A percentile compares a stretch with the other conserved stretches of the same genome.
Evolutionary conservation across 2,113 vertebrate genomes (phyloP).

Genomic region (Syngnathoides biaculeatus): DNA sequence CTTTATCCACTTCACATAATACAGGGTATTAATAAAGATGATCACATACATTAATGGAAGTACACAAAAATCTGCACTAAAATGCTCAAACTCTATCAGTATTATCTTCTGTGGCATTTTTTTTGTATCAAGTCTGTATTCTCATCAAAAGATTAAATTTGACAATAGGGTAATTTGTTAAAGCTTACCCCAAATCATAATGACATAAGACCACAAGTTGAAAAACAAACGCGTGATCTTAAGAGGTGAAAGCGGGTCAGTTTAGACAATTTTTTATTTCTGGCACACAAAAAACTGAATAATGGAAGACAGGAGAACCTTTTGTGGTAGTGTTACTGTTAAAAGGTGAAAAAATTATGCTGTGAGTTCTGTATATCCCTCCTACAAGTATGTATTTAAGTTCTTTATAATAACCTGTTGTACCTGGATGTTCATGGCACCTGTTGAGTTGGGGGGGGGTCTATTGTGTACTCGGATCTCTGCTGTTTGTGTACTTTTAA

Average conservation of each 20-base stretch:
- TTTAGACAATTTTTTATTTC: background rate
- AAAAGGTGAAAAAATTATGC: too few relatives aligned
- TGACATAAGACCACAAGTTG: background rate
- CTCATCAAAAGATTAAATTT: background rate
- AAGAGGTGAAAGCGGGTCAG: background rate
- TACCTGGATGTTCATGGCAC: background rate
- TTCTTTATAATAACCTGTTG: background rate
- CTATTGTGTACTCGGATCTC: background rate
- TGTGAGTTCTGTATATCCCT: background rate
- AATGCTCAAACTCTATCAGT: background rate
- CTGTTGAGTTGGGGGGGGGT: background rate
- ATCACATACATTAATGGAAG: background rate
- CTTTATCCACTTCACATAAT: background rate
- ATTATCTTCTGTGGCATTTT: background rate
- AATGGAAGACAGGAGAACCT: background rate
- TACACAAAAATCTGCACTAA: background rate
- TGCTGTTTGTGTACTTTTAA: conserved; percentile 17
- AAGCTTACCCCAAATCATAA: background rate
- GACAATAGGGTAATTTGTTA: background rate
- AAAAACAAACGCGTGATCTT: background rate
- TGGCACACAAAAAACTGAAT: background rate
- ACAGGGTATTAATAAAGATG: background rate
- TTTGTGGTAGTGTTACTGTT: background rate
- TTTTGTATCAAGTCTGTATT: background rate
- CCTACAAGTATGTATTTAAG: background rate